These are phyloP conservation scores for Drosophila subobscura DNA, from an alignment of 1,140 invertebrate species.

Conservation along the genomic window DNA sequence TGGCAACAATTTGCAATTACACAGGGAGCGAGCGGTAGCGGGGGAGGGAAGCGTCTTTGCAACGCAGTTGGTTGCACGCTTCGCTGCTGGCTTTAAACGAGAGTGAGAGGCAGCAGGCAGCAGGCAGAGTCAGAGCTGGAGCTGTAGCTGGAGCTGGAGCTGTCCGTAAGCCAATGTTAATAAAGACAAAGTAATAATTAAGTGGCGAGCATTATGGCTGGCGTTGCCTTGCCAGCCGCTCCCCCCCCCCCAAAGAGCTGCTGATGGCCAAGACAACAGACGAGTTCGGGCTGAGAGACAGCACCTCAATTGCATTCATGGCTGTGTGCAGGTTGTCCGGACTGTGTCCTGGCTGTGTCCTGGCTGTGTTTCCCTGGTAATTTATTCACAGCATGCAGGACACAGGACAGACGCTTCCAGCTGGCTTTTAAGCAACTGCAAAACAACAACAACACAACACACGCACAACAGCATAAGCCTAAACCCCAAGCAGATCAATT, in stretches of 20 bases:
- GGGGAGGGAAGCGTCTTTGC: constrained; percentile 12
- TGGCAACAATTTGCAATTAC: constrained; percentile 46
- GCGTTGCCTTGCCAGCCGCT: constrained; percentile 32
- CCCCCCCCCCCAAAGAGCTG: no score
- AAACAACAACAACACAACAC: no score
- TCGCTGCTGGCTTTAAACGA: constrained; percentile 43
- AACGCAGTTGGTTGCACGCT: constrained; percentile 30
- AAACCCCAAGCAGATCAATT: neutral
- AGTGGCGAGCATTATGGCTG: constrained; percentile 34
- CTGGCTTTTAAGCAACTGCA: no score
- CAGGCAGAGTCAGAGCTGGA: no score
- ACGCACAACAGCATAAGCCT: neutral
- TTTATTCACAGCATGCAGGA: constrained; percentile 53
- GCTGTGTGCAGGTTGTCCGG: neutral
- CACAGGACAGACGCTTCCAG: neutral
- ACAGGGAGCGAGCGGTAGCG: constrained; percentile 13
- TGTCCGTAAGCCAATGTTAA: constrained; percentile 35
- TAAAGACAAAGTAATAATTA: constrained; percentile 61
- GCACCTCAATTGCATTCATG: constrained; percentile 34
- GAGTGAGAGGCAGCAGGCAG: constrained; percentile 33
- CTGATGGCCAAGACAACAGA: neutral
- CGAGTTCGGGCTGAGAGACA: neutral
- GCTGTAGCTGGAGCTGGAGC: constrained; percentile 6
- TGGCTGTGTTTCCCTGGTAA: constrained; percentile 1
- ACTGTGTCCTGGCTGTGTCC: constrained; percentile 16